Conservation (phyloP, 2,113 vertebrate genomes). For the Callopanchax toddi region DNA sequence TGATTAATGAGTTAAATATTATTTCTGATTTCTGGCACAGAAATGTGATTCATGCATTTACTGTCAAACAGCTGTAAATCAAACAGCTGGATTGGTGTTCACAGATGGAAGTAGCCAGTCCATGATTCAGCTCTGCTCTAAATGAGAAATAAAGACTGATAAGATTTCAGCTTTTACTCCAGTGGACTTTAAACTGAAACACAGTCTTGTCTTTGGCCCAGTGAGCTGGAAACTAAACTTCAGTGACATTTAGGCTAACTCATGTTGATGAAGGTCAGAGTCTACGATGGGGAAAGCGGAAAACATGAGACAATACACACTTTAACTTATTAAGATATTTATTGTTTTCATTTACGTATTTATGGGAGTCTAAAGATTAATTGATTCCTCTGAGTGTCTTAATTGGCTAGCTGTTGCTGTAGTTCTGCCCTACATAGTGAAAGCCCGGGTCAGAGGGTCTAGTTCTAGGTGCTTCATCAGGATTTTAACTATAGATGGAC, state of each 20-base stretch:
- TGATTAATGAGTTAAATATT: background rate
- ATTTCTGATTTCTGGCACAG: background rate
- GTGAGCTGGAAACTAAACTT: background rate
- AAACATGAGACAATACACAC: background rate
- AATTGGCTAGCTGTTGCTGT: background rate
- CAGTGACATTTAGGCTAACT: background rate
- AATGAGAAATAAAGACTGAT: background rate
- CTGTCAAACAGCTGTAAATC: background rate
- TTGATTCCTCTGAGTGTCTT: conserved; percentile 3
- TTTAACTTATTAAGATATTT: background rate
- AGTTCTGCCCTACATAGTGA: no score
- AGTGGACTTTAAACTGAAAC: background rate
- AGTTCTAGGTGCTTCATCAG: no score
- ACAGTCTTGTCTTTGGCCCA: background rate
- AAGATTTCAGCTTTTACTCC: background rate
- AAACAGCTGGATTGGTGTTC: background rate
- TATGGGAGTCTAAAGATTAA: background rate
- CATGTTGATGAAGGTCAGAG: background rate
- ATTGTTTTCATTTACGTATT: background rate
- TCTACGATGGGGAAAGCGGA: no score
- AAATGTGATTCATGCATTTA: conserved; percentile 1
- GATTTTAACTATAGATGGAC: no score
- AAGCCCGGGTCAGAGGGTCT: background rate
- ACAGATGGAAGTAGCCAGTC: background rate
- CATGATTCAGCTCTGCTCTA: background rate